These are phyloP conservation scores for Pyrrhia umbra DNA, from an alignment of 2,888 invertebrate species.

Conservation along the genomic window DNA sequence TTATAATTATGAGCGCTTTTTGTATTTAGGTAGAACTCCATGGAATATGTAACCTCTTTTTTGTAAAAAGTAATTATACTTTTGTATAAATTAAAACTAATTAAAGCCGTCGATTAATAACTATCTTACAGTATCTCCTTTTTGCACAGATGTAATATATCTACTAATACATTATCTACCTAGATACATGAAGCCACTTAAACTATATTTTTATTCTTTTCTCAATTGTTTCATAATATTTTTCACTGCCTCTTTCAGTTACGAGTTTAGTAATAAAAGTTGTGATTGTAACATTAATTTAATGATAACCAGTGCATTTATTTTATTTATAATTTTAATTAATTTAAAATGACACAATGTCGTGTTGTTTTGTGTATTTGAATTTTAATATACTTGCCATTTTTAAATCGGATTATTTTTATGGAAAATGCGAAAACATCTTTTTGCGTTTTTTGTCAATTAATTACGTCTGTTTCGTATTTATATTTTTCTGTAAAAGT, in stretches of 20 bases:
- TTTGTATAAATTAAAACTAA: too few species aligned
- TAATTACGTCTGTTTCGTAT: neutral
- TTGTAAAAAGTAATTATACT: too few species aligned
- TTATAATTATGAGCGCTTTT: neutral
- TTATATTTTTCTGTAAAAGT: neutral
- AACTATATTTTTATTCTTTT: neutral
- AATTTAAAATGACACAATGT: slow-evolving; percentile 24
- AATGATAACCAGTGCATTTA: slow-evolving; percentile 73
- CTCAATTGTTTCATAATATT: neutral
- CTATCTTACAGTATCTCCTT: too few species aligned
- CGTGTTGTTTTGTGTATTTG: slow-evolving; percentile 24
- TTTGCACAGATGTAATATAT: too few species aligned
- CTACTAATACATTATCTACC: neutral
- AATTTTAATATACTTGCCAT: slow-evolving; percentile 53
- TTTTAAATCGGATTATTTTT: slow-evolving; percentile 40
- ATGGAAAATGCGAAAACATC: too few species aligned
- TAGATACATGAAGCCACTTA: neutral
- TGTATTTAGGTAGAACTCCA: neutral
- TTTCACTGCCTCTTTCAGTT: slow-evolving; percentile 48
- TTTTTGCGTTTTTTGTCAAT: too few species aligned
- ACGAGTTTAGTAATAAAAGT: slow-evolving; percentile 22
- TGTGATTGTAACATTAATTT: slow-evolving; percentile 56
- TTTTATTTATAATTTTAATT: slow-evolving; percentile 61
- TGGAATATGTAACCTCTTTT: neutral
- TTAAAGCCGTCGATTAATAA: too few species aligned